Conservation (phyloP, 2,113 vertebrate species). For the Zeus faber region DNA sequence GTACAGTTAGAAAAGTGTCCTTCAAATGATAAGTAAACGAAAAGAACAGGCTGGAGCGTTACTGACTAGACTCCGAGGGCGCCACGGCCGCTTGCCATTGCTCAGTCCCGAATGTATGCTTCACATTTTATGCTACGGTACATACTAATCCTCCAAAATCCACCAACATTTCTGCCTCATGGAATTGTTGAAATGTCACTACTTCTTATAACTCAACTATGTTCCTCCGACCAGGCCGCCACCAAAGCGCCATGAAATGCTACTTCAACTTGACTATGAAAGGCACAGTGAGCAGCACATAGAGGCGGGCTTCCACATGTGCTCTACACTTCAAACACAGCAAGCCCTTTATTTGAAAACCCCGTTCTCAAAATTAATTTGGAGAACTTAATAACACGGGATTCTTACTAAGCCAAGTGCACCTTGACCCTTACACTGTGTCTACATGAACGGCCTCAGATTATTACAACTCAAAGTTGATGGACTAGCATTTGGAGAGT, state of each 20-base stretch:
- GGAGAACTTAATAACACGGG: constrained; percentile 19
- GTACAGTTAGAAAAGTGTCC: no score
- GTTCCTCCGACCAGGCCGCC: background rate
- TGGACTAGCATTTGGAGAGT: no score
- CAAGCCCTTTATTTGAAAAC: constrained; percentile 48
- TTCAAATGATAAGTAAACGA: no score
- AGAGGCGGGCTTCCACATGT: constrained; percentile 20
- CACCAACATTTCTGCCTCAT: background rate
- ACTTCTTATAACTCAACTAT: no score
- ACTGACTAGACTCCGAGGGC: no score
- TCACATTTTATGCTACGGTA: background rate
- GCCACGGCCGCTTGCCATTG: no score
- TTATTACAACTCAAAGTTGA: no score
- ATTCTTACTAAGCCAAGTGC: constrained; percentile 13
- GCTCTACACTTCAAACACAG: constrained; percentile 38
- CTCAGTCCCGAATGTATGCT: background rate
- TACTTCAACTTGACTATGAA: constrained; percentile 48
- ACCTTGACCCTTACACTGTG: no score
- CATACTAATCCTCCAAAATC: background rate
- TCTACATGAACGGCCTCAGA: no score
- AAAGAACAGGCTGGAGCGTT: no score
- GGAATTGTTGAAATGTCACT: no score
- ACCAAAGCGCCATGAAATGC: constrained; percentile 28
- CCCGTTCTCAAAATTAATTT: constrained; percentile 32
- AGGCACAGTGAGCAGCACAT: constrained; percentile 56